Evolutionary conservation across 2,888 invertebrate species (phyloP).

Genomic region (Sarcophaga carnaria): DNA sequence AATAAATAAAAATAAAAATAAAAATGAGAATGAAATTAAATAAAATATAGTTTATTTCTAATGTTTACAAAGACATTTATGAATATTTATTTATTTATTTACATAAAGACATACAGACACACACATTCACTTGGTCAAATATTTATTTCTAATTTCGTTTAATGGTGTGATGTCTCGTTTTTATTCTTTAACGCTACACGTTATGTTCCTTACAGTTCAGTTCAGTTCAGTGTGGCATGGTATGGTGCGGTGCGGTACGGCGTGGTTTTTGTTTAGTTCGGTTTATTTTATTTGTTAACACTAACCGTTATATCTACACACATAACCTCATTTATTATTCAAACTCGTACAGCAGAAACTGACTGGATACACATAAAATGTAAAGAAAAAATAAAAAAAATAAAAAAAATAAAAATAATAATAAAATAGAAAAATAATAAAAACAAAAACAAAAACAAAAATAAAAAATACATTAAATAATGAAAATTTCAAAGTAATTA

Average conservation of each 20-base stretch:
- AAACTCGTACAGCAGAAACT: background rate
- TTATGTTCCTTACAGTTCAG: background rate
- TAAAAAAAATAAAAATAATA: background rate
- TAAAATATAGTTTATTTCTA: too few species aligned
- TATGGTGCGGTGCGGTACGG: background rate
- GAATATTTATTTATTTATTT: background rate
- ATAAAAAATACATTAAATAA: slow-evolving; percentile 30
- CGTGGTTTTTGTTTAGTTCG: slow-evolving; percentile 11
- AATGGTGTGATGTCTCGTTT: background rate
- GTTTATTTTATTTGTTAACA: slow-evolving; percentile 57
- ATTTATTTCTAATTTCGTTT: background rate
- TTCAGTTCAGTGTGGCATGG: background rate
- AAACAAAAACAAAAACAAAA: background rate
- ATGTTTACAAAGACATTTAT: background rate
- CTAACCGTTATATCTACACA: slow-evolving; percentile 65
- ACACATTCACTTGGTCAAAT: background rate
- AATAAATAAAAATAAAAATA: too few species aligned
- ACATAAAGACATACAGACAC: too few species aligned
- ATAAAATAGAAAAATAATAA: slow-evolving; percentile 23
- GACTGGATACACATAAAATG: slow-evolving; percentile 8
- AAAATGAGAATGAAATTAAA: too few species aligned
- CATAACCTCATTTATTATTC: slow-evolving; percentile 65
- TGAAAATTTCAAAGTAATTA: slow-evolving; percentile 68
- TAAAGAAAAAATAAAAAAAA: background rate
- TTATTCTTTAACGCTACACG: background rate